Percentiles rank a stretch among this genome's conserved stretches.
Conservation (phyloP, 2,113 vertebrate genomes). For the Rana temporaria region DNA sequence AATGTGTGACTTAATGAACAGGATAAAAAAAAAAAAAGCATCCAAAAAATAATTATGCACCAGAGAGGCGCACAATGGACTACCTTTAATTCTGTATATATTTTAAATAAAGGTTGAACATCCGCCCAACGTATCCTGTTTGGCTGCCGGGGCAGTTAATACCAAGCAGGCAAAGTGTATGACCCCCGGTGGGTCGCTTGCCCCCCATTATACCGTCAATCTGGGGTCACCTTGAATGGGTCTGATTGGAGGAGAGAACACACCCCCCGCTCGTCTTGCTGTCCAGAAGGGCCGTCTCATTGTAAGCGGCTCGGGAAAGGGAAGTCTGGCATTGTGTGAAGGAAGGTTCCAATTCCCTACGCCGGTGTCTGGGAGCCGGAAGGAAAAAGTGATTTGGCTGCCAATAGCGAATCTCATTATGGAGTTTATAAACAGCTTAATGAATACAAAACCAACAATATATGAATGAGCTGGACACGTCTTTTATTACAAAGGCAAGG, state of each 20-base stretch:
- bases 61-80: too few species aligned
- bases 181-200: conserved; percentile 9
- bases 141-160: neutral
- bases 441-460: too few species aligned
- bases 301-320: conserved; percentile 29
- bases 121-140: neutral
- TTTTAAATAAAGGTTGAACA: too few species aligned
- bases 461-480: too few species aligned
- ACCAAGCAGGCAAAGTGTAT: neutral
- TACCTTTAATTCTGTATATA: too few species aligned
- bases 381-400: conserved; percentile 14
- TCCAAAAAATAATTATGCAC: too few species aligned
- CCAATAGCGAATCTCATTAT: neutral
- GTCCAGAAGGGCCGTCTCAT: conserved; percentile 18
- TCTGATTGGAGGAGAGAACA: neutral
- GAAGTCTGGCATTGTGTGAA: conserved; percentile 31
- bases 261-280: conserved; percentile 2
- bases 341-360: conserved; percentile 40
- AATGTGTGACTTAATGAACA: too few species aligned
- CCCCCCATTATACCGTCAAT: neutral
- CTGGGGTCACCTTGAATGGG: conserved; percentile 25
- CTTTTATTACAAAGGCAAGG: too few species aligned
- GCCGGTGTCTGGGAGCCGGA: conserved; percentile 12
- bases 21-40: too few species aligned
- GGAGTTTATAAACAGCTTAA: too few species aligned